phyloP scores from a whole-genome alignment of 2,797 vertebrate species.

The Silurus aristotelis region DNA sequence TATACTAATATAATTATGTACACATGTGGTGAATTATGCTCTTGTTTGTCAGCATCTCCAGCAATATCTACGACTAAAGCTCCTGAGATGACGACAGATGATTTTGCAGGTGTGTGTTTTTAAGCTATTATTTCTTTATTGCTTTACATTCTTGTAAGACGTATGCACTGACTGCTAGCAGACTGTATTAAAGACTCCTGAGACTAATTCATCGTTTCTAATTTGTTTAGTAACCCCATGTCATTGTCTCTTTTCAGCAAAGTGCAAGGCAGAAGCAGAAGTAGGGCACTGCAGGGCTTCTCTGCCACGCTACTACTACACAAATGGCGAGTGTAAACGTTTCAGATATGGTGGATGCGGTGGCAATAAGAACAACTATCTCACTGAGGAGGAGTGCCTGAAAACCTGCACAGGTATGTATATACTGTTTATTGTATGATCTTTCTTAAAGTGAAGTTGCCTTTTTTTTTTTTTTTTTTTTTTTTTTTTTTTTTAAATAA shows the following conservation, averaged over 20 bases:
- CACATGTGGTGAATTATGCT: background rate
- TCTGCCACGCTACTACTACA: conserved; percentile 71
- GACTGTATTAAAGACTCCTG: background rate
- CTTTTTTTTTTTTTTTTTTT: no score
- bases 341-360: conserved; percentile 53
- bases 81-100: conserved; percentile 49
- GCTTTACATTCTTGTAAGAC: background rate
- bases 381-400: conserved; percentile 47
- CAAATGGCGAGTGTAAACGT: conserved; percentile 63
- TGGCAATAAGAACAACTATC: conserved; percentile 53
- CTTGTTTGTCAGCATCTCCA: conserved; percentile 9
- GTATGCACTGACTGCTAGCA: background rate
- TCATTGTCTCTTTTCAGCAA: conserved; percentile 62
- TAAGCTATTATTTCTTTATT: no score
- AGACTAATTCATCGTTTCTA: background rate
- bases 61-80: conserved; percentile 21
- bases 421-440: background rate
- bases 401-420: conserved; percentile 43
- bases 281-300: conserved; percentile 77
- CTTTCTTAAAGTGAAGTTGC: background rate
- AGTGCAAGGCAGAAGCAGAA: conserved; percentile 61
- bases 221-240: background rate
- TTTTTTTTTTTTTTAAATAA: no score
- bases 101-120: conserved; percentile 56
- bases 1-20: background rate